phyloP scores from a whole-genome alignment of 2,113 vertebrate genomes.

The Phycodurus eques region DNA sequence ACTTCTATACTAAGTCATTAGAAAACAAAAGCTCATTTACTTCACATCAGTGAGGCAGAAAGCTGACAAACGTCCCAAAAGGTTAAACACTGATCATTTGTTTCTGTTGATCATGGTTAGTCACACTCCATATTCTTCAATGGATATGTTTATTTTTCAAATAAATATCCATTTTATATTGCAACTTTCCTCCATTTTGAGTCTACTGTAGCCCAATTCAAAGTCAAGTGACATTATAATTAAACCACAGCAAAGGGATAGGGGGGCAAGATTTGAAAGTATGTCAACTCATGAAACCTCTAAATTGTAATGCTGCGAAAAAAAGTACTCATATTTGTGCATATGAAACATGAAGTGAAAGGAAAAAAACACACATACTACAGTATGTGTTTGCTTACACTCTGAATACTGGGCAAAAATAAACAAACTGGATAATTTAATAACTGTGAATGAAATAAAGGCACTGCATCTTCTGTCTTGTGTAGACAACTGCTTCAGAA shows the following conservation, averaged over 20 bases:
- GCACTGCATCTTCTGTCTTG: conserved; percentile 69
- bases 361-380: conserved; percentile 46
- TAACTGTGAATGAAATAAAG: conserved; percentile 65
- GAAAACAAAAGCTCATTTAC: conserved; percentile 21
- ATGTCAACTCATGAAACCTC: neutral
- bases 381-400: conserved; percentile 44
- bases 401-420: conserved; percentile 33
- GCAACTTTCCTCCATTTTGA: conserved; percentile 50
- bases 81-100: conserved; percentile 28
- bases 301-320: conserved; percentile 18
- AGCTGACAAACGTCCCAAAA: conserved; percentile 36
- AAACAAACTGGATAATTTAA: conserved; percentile 26
- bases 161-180: conserved; percentile 54
- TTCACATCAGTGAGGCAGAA: conserved; percentile 57
- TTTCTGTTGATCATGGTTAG: conserved; percentile 30
- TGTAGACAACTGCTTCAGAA: conserved; percentile 51
- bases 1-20: conserved; percentile 34
- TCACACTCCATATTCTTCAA: conserved; percentile 30
- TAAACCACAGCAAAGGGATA: conserved; percentile 28
- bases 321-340: conserved; percentile 35
- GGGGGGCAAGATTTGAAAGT: conserved; percentile 17
- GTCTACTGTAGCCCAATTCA: conserved; percentile 42
- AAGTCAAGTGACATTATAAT: conserved; percentile 39
- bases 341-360: conserved; percentile 32
- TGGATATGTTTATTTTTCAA: conserved; percentile 25